These are phyloP conservation scores for Liopterus haemorrhoidalis DNA, from an alignment of 2,888 invertebrate genomes.

Conservation along the genomic window DNA sequence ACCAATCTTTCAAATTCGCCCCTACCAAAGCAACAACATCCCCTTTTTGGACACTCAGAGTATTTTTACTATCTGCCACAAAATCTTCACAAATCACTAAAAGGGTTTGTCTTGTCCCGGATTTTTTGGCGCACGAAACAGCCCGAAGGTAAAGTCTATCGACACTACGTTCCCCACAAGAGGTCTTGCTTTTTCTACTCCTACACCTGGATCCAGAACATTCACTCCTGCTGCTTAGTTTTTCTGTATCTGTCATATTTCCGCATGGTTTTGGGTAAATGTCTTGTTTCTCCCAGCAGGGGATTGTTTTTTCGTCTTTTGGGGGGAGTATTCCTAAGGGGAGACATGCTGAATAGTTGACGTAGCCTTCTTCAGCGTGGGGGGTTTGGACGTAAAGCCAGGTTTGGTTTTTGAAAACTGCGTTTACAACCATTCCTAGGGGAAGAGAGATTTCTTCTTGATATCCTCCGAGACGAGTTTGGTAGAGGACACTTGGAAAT, in stretches of 20 bases:
- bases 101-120: conserved; percentile 58
- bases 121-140: conserved; percentile 47
- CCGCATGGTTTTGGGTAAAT: conserved; percentile 75
- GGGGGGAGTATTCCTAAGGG: conserved; percentile 60
- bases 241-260: conserved; percentile 75
- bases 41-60: conserved; percentile 61
- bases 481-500: conserved; percentile 66
- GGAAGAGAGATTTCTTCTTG: conserved; percentile 65
- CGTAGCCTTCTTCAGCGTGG: conserved; percentile 78
- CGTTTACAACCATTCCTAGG: conserved; percentile 79
- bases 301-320: conserved; percentile 55
- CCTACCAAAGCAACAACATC: conserved; percentile 68
- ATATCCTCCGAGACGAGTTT: conserved; percentile 64
- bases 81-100: conserved; percentile 66
- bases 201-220: conserved; percentile 54
- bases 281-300: conserved; percentile 78
- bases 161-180: conserved; percentile 65
- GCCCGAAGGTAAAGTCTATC: conserved; percentile 64
- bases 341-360: conserved; percentile 68
- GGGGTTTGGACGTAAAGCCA: conserved; percentile 84
- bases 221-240: conserved; percentile 60
- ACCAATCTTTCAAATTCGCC: conserved; percentile 60
- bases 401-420: conserved; percentile 76
- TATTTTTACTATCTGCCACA: conserved; percentile 52
- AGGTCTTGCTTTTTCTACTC: conserved; percentile 38